Base-by-base conservation (phyloP, 2,797 vertebrate genomes). In the Chromis chromis region DNA sequence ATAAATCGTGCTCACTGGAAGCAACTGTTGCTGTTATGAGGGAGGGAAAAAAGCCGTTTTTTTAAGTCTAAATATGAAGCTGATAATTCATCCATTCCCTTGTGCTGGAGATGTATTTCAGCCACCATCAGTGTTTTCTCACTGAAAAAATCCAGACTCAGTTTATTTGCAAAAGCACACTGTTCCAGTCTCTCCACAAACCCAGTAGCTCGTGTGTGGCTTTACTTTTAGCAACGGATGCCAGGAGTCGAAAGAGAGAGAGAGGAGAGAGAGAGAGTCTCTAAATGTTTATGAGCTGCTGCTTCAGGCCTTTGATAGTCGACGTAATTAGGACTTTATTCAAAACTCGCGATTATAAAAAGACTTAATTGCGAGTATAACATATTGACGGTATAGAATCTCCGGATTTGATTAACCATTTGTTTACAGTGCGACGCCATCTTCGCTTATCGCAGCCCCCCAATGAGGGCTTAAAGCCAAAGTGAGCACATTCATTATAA, bases 1-100 rank as follows among this genome's bases (percentile, higher is more conserved):
- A 65, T 63, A 55, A 59, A 53, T 62, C 70, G n/a, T 55, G 1
- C 56, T 70, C 44, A 10, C 40, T 61, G 19, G 13, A 66, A 56
- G 63, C 28, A 73, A 53, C 54, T 63, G 65, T 70, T 72, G 42
- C 70, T 72, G n/a, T 57, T 11, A 36, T 36, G 10, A 12, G 33
- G 13, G 12, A 11, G 48, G 61, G 14, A 44, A 54, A 17, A 48
- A 22, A 28, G 44, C 25, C 33, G 10, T 1, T 21, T 74, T 48
- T 36, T 12, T 11, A 31, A 61, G 68, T 75, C 73, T 79, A 58
- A 70, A 76, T 68, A 64, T 68, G 53, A 85, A 82, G 46, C 56
- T 79, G 66, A 85, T 81, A 74, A 80, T 71, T 76, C 71, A 58
- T 62, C 56, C 55, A 54, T 76, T 67, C 55, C 55, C 49, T 63